Base-by-base conservation (phyloP, 2,113 vertebrate species). In the Trematocara variabile region DNA sequence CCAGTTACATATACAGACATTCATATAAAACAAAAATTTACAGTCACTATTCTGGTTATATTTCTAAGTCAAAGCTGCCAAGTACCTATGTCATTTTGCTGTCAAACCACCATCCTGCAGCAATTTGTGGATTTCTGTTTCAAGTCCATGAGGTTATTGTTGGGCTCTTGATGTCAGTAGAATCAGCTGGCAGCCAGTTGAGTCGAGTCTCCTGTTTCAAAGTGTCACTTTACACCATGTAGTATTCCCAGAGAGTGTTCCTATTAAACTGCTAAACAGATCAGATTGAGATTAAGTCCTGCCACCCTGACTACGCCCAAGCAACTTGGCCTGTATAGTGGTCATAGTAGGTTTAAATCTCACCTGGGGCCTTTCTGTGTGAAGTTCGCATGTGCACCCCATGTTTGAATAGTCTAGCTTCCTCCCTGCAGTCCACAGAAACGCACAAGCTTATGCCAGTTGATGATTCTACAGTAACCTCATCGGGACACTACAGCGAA, bases 391-490 rank as follows among this genome's bases (percentile, higher is more conserved):
- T 65, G 18, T 37, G 0, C 33, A 37, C 10, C 18, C 33, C 33
- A 37, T 63, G 33, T 37, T 37, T 63, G 18, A 63, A n/a, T 34
- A 63, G 1, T 63, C 58, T 20, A 37, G 9, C 33, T 37, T 63
- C 2, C 58, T 63, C 33, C 58, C 33, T 3, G 2, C 33, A 63
- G 33, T 63, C 58, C 33, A 63, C 33, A 63, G 58, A 63, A 37
- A 7, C 0, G 3, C 18, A 63, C 3, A 0, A n/a, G 9, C 33
- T 0, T 63, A 1, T 34, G 1, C 10, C 5, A 11, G 33, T 20
- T 63, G 58, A 11, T 20, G 58, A 20, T 20, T 63, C 33, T 37
- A 37, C 30, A 34, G 8, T 63, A 63, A 63, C 18, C 58, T 20
- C 37, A 37, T 63, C 6, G 2, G 34, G 34, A 41, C n/a, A 39